These are phyloP conservation scores for Penaeus monodon DNA, from an alignment of 2,888 invertebrate genomes.

Conservation along the genomic window DNA sequence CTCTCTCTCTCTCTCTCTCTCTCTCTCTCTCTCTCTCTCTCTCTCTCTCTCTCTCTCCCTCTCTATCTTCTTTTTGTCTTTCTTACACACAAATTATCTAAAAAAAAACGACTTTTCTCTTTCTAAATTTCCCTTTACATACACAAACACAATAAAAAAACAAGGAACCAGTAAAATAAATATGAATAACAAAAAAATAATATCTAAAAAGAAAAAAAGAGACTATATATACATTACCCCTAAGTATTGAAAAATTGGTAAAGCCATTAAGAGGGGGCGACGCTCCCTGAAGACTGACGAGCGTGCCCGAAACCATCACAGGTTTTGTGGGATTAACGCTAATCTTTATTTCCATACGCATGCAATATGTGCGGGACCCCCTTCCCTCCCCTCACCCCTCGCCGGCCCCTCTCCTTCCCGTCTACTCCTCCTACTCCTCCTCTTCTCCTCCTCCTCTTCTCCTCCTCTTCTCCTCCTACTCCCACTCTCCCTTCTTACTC, in stretches of 20 bases:
- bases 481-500: neutral
- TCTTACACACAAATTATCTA: no score
- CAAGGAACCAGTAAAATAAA: neutral
- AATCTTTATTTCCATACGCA: conserved; percentile 48
- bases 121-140: neutral
- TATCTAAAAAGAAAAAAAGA: neutral
- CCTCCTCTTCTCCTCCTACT: neutral
- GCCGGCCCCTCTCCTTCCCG: neutral
- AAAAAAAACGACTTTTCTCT: no score
- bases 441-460: neutral
- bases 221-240: neutral
- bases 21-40: no score
- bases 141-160: no score
- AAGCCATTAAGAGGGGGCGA: conserved; percentile 19
- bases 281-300: conserved; percentile 26
- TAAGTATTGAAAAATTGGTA: conserved; percentile 26
- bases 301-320: conserved; percentile 33
- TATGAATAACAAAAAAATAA: neutral
- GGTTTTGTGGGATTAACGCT: conserved; percentile 36
- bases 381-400: neutral
- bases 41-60: no score
- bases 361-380: conserved; percentile 32
- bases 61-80: no score
- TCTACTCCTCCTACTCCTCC: neutral
- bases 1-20: no score